phyloP scores from a whole-genome alignment of 1,140 invertebrate species.

The Drosophila tristis region DNA sequence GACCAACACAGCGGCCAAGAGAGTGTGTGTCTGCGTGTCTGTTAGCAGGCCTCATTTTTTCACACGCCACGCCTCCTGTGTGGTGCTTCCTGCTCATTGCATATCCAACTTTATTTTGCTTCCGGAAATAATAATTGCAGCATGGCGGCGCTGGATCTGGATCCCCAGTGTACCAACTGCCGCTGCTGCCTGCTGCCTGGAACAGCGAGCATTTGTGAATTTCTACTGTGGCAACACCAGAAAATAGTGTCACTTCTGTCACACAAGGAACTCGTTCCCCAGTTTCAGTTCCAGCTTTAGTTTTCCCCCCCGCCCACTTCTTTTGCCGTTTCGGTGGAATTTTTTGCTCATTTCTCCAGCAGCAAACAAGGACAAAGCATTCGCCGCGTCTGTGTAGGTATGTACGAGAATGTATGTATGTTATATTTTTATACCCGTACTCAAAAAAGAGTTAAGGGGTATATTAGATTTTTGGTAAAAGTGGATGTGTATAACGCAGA shows the following conservation, averaged over 20 bases:
- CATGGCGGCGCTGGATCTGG: constrained; percentile 51
- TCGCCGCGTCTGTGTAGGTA: neutral
- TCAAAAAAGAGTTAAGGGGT: too few relatives aligned
- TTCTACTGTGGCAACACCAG: constrained; percentile 50
- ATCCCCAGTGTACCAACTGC: constrained; percentile 38
- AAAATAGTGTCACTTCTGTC: constrained; percentile 62
- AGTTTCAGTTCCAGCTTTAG: neutral
- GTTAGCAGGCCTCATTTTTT: constrained; percentile 56
- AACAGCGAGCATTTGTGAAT: constrained; percentile 62
- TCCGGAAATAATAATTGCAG: constrained; percentile 81
- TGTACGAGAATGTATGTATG: too few relatives aligned
- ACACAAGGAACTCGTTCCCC: constrained; percentile 33
- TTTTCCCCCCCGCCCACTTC: constrained; percentile 3
- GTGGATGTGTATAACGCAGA: too few relatives aligned
- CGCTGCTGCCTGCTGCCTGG: constrained; percentile 38
- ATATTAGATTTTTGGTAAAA: too few relatives aligned
- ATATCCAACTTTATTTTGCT: constrained; percentile 74
- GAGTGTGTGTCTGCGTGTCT: constrained; percentile 8
- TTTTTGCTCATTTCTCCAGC: constrained; percentile 50
- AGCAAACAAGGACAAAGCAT: constrained; percentile 45
- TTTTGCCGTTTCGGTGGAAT: constrained; percentile 39
- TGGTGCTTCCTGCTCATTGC: constrained; percentile 76
- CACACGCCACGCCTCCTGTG: constrained; percentile 56
- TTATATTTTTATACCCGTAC: too few relatives aligned
- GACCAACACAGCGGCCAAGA: constrained; percentile 15